phyloP scores from a whole-genome alignment of 2,797 vertebrate genomes.

The Pipistrellus kuhlii region DNA sequence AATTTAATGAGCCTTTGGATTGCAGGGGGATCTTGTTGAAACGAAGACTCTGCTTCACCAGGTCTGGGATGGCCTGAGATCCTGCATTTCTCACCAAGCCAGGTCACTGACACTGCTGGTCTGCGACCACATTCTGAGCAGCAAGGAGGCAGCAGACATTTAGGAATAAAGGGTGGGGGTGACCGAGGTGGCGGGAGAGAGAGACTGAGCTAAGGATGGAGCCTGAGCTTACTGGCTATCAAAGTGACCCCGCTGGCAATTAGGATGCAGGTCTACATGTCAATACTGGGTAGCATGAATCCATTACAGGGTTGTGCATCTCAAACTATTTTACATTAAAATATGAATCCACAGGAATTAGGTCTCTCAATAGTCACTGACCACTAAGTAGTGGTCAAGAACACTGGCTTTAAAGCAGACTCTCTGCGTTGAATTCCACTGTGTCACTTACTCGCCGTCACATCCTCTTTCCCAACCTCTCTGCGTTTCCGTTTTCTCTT shows the following conservation, averaged over 20 bases:
- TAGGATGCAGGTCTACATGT: background rate
- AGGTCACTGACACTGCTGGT: background rate
- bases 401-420: background rate
- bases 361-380: background rate
- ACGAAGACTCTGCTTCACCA: background rate
- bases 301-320: rapidly evolving
- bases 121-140: background rate
- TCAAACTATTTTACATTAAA: background rate
- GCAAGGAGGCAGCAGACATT: background rate
- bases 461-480: background rate
- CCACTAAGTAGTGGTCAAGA: rapidly evolving
- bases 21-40: background rate
- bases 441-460: background rate
- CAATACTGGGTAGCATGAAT: no score
- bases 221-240: background rate
- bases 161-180: background rate
- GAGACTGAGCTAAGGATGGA: background rate
- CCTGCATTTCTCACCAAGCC: background rate
- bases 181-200: background rate
- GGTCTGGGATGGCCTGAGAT: background rate
- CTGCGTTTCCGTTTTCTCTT: background rate
- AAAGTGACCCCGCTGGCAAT: background rate
- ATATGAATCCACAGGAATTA: rapidly evolving
- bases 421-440: background rate
- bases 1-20: background rate